Evolutionary conservation across 2,888 invertebrate genomes (phyloP), one percentile per base, ranked within the genome.

Genomic region (Carpatolechia fugitivella): DNA sequence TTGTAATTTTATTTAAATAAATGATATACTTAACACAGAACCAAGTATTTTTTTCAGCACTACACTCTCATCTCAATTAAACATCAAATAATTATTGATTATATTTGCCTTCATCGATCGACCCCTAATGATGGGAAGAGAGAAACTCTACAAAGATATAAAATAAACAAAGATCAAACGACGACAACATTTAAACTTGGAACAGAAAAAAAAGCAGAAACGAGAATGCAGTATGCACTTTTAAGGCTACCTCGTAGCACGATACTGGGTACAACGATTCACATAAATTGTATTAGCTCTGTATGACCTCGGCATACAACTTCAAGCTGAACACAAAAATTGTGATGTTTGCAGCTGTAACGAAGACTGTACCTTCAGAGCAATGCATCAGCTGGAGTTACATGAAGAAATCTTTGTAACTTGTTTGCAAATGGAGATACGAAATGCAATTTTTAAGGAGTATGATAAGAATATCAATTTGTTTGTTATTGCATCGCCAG

Each of bases 161-260:
- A n/a, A n/a, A n/a, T n/a, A 44, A 44, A 20, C 13, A 49, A 49
- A 20, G 18, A 47, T 47, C 44, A 18, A 30, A 31, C 47, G 30
- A 14, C 29, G 55, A 51, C 14, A 59, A 59, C 60, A 58, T 60
- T 72, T 72, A 75, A 77, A 78, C 79, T 79, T 78, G 79, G 76
- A 72, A 73, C 69, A 70, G 79, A 70, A 81, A 80, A 82, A 82
- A 78, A 69, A 74, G 66, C 67, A 65, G 73, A 68, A 72, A 69
- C 66, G 74, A 80, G 84, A 85, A 87, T 85, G 86, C 76, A 65
- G 83, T 82, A 76, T 85, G 85, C 85, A 85, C 88, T 87, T 88
- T 85, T 87, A 88, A 80, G 88, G 87, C 70, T 81, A 66, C 82
- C 61, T 65, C 62, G 69, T 69, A 68, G 74, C 73, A 65, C 68